Evolutionary conservation across 92 coral and sea anemone genomes (phyloP), one percentile per base, ranked within the genome.

Genomic region (Bergia puertoricense): DNA sequence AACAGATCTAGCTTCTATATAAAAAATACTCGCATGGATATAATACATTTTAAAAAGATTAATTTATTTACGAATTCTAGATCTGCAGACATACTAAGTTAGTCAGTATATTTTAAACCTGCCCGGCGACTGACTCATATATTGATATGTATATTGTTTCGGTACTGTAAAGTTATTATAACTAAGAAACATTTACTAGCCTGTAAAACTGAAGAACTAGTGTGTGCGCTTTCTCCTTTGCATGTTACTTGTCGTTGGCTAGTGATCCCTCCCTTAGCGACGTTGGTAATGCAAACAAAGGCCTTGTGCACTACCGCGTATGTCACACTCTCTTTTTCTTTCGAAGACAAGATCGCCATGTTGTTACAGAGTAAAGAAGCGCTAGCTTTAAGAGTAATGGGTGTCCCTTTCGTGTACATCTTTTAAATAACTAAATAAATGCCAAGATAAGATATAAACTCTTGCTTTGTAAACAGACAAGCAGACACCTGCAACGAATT

Each of bases 291-390:
- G 90, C 99, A 97, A 90, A 97, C 99, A 92, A 97, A 94, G 42
- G 98, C 93, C 86, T 95, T 97, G 85, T 97, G 99, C 10, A 95
- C 98, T 10, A 95, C 98, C 8, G 98, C 99, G 76, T 95, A 97
- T 0, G 97, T 90, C 18, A 89, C 23, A 72, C 89, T 88, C 38
- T 95, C 91, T 65, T 95, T 95, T 81, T 95, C 98, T 81, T 89
- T 89, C 59, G 94, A 90, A 78, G 90, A 80, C 78, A 91, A 78
- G 84, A 96, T 85, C 18, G 96, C 95, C 85, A 97, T 77, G 81
- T 97, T 97, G 65, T 97, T 97, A 79, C 97, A 93, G 68, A 97
- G 92, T 82, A 95, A 79, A 48, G 99, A 97, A 30, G 99, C 97
- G 79, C 98, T 97, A 56, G 93, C 98, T 86, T 94, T 97, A 11